Evolutionary conservation across 2,797 vertebrate species (phyloP).

Genomic region (Parauchenoglanis ngamensis): DNA sequence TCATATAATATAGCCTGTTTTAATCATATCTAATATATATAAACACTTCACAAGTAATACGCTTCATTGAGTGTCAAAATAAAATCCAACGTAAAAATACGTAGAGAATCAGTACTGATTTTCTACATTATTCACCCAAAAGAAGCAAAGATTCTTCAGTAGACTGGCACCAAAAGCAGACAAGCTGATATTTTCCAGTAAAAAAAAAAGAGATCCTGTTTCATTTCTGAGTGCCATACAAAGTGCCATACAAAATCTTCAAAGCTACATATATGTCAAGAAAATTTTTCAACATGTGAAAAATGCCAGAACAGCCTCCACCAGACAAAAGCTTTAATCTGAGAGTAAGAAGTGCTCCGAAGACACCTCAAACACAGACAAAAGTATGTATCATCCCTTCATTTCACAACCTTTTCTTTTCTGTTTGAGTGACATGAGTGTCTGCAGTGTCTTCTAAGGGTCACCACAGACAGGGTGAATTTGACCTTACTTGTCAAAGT

Average conservation of each 20-base stretch:
- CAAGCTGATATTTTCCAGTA: background rate
- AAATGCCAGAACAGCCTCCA: constrained; percentile 1
- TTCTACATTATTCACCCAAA: background rate
- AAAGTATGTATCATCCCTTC: constrained; percentile 1
- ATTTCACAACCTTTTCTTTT: constrained; percentile 30
- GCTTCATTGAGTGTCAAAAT: background rate
- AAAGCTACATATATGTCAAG: constrained; percentile 1
- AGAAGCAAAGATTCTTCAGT: background rate
- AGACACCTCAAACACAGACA: constrained; percentile 27
- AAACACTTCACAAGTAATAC: background rate
- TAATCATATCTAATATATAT: background rate
- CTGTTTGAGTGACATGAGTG: constrained; percentile 35
- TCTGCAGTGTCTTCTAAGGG: constrained; percentile 38
- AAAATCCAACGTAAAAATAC: background rate
- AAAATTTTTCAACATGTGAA: constrained; percentile 37
- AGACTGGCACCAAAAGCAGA: constrained; percentile 13
- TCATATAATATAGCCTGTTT: background rate
- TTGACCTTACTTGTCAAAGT: constrained; percentile 57
- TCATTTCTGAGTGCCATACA: background rate
- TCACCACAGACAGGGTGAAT: constrained; percentile 43
- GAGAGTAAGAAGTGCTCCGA: constrained; percentile 35
- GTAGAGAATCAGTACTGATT: background rate
- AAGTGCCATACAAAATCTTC: background rate
- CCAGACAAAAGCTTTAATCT: constrained; percentile 17
- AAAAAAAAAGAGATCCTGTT: background rate